Conservation (phyloP, 2,888 invertebrate genomes). For the Drosophila austrosaltans region DNA sequence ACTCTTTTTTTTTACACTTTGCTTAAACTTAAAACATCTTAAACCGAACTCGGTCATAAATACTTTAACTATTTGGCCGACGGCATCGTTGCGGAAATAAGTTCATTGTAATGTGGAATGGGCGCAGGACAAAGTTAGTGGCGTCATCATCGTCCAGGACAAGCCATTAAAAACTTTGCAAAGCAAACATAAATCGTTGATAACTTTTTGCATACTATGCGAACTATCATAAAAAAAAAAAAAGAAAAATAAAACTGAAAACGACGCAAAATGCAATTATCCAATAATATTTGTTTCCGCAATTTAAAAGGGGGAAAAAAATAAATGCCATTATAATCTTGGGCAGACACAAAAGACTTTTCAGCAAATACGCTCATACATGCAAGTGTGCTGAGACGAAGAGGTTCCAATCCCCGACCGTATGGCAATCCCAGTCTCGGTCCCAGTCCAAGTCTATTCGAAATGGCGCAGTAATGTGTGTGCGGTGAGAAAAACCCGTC, state of each 20-base stretch:
- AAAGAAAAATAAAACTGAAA: neutral
- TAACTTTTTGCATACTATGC: conserved; percentile 5
- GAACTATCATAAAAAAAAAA: neutral
- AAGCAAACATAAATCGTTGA: neutral
- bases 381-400: conserved; percentile 20
- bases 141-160: neutral
- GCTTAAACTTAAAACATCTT: neutral
- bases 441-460: neutral
- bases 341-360: conserved; percentile 19
- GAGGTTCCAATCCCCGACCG: neutral
- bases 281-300: conserved; percentile 6
- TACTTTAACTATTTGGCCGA: neutral
- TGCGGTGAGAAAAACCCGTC: conserved; percentile 11
- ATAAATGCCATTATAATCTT: conserved; percentile 20
- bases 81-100: neutral
- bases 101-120: neutral
- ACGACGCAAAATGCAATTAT: conserved; percentile 16
- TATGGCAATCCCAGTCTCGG: neutral
- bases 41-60: neutral
- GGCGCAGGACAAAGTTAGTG: neutral
- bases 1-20: neutral
- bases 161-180: conserved; percentile 14
- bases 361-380: conserved; percentile 38
- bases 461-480: conserved; percentile 15
- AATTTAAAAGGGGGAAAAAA: neutral